These are phyloP conservation scores for Crematogaster levior DNA, from an alignment of 2,888 invertebrate species.

Conservation along the genomic window DNA sequence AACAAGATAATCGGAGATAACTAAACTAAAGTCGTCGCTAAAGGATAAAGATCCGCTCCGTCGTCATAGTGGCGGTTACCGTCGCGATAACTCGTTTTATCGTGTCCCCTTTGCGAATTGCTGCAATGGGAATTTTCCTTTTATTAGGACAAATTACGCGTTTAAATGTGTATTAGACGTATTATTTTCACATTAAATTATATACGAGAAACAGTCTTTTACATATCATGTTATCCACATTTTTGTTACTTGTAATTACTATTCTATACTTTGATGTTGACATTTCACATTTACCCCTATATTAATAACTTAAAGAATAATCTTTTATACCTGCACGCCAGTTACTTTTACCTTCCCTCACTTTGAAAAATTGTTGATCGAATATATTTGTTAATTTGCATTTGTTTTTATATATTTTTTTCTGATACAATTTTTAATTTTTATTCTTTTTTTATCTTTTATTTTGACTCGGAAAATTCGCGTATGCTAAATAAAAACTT, in stretches of 20 bases:
- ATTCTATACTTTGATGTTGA: neutral
- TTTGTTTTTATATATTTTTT: neutral
- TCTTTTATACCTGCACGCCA: neutral
- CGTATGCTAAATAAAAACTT: constrained; percentile 51
- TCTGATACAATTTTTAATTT: neutral
- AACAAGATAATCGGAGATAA: constrained; percentile 53
- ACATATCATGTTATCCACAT: neutral
- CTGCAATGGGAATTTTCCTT: constrained; percentile 15
- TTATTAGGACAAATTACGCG: constrained; percentile 30
- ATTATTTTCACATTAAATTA: neutral
- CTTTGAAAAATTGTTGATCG: neutral
- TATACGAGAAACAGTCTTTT: neutral
- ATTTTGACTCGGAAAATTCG: constrained; percentile 15
- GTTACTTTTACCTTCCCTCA: neutral
- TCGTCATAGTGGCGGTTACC: constrained; percentile 31
- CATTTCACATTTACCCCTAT: neutral
- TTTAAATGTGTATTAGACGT: neutral
- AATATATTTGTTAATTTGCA: neutral
- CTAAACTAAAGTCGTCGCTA: constrained; percentile 46
- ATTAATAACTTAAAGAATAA: neutral
- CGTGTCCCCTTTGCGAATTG: constrained; percentile 22
- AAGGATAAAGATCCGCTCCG: constrained; percentile 40
- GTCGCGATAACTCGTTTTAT: constrained; percentile 39
- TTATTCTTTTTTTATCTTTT: neutral
- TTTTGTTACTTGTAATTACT: neutral